Conservation (phyloP, 1,140 invertebrate species). For the Eueides isabella region DNA sequence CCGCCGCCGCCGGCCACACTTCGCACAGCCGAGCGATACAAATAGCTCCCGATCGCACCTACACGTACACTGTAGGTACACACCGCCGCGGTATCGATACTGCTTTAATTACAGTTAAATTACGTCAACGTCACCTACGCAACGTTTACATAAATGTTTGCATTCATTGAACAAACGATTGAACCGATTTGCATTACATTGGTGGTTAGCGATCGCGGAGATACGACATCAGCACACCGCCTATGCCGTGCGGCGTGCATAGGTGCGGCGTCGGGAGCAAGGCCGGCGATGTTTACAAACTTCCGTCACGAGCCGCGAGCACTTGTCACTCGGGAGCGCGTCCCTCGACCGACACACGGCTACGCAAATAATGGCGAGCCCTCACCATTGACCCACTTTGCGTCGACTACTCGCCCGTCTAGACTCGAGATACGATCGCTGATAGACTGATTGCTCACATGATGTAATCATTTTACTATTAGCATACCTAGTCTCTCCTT, state of each 20-base stretch:
- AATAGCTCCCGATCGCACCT: constrained; percentile 30
- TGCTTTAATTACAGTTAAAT: constrained; percentile 53
- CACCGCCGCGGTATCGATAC: constrained; percentile 34
- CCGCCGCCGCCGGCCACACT: constrained; percentile 29
- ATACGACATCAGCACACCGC: constrained; percentile 52
- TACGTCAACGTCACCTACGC: constrained; percentile 46
- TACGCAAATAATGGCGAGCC: constrained; percentile 78
- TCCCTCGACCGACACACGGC: constrained; percentile 68
- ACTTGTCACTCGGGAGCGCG: constrained; percentile 66
- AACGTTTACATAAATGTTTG: constrained; percentile 29
- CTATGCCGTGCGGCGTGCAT: constrained; percentile 56
- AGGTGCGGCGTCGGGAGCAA: constrained; percentile 58
- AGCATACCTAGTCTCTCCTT: constrained; percentile 42
- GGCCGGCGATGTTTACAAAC: constrained; percentile 79
- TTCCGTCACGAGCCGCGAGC: constrained; percentile 69
- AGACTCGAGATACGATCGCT: constrained; percentile 67
- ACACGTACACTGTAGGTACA: constrained; percentile 25
- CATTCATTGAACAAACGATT: constrained; percentile 38
- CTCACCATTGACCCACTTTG: constrained; percentile 75
- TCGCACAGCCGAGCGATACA: constrained; percentile 10
- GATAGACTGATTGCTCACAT: constrained; percentile 59
- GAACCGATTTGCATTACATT: constrained; percentile 55
- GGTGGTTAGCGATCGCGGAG: constrained; percentile 42
- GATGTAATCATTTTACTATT: constrained; percentile 43
- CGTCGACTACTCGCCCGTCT: constrained; percentile 56